These are phyloP conservation scores for Odobenus rosmarus DNA, from an alignment of 2,113 vertebrate genomes.

Conservation along the genomic window DNA sequence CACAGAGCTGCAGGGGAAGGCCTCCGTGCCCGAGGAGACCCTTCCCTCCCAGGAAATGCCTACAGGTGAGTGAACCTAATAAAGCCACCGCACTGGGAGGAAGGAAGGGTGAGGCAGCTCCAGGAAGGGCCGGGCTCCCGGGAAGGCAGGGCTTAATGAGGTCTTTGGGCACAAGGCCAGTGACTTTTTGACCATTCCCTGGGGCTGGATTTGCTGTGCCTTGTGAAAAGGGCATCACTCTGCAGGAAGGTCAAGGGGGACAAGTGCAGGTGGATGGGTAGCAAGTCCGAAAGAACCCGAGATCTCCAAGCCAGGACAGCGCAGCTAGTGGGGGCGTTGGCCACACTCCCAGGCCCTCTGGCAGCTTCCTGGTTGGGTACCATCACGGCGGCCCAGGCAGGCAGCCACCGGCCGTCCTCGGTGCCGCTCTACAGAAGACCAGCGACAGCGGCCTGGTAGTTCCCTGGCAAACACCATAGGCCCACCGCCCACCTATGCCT, in stretches of 20 bases:
- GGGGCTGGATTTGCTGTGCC: background rate
- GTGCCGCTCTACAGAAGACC: background rate
- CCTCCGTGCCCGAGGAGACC: accelerated
- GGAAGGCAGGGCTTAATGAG: background rate
- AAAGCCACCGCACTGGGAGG: background rate
- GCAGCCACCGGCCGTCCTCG: background rate
- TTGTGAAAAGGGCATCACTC: background rate
- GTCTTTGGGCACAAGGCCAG: background rate
- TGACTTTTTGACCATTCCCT: background rate
- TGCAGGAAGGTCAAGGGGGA: background rate
- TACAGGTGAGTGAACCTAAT: background rate
- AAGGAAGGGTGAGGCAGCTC: background rate
- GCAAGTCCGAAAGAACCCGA: background rate
- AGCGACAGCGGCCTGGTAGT: background rate
- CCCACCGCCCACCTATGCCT: background rate
- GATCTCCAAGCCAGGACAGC: background rate
- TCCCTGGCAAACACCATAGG: background rate
- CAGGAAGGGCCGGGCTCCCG: background rate
- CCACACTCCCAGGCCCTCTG: background rate
- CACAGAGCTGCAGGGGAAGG: background rate
- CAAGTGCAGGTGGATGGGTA: background rate
- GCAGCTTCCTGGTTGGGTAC: background rate
- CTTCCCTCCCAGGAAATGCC: background rate
- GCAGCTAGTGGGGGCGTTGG: background rate
- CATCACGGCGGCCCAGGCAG: background rate